phyloP scores from a whole-genome alignment of 2,888 invertebrate species.

The Axea sp. region DNA sequence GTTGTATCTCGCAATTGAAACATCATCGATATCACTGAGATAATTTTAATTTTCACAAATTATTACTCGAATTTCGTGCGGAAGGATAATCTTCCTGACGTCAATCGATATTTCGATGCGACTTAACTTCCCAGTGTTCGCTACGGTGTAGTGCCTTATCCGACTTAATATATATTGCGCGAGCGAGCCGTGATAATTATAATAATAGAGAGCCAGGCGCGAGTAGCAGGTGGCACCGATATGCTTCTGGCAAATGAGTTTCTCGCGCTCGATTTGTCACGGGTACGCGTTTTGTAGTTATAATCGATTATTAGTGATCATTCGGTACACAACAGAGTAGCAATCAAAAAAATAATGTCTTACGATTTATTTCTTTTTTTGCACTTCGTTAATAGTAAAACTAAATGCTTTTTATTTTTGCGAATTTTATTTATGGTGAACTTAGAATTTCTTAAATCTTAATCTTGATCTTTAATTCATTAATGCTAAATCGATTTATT shows the following conservation, averaged over 20 bases:
- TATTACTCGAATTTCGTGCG: no score
- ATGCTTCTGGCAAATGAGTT: constrained; percentile 74
- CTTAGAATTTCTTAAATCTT: no score
- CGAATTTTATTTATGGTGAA: no score
- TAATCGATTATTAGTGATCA: constrained; percentile 68
- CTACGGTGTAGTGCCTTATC: constrained; percentile 53
- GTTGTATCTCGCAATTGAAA: no score
- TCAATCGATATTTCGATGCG: constrained; percentile 49
- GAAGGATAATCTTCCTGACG: no score
- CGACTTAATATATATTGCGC: constrained; percentile 68
- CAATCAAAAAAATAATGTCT: constrained; percentile 26
- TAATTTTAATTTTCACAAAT: no score
- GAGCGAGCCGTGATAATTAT: constrained; percentile 73
- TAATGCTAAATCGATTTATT: no score
- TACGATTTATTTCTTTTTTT: constrained; percentile 43
- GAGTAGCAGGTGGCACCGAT: constrained; percentile 74
- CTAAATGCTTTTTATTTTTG: no score
- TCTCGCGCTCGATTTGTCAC: constrained; percentile 72
- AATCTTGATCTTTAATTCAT: no score
- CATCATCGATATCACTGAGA: no score
- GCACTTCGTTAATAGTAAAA: no score
- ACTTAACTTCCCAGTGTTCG: constrained; percentile 37
- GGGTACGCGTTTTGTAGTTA: constrained; percentile 60
- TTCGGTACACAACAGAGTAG: constrained; percentile 17
- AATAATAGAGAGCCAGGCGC: constrained; percentile 70